These are phyloP conservation scores for Neoascia interrupta DNA, from an alignment of 2,888 invertebrate species.

Conservation along the genomic window DNA sequence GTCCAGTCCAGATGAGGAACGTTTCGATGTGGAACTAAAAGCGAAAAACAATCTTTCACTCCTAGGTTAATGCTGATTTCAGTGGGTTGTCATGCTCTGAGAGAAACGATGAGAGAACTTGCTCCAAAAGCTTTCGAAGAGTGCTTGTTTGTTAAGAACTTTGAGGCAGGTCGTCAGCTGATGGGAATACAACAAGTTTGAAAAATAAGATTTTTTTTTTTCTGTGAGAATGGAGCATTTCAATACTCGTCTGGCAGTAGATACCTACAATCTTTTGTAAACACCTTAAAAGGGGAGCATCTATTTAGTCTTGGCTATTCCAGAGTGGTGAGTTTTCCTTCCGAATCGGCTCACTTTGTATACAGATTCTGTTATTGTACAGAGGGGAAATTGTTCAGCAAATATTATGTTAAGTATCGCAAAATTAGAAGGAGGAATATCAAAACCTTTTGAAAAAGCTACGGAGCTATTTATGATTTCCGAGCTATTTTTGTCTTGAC, in stretches of 20 bases:
- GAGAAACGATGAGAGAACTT: background rate
- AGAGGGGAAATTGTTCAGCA: background rate
- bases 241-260: background rate
- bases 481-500: no score
- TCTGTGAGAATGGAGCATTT: background rate
- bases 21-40: no score
- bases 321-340: slow-evolving; percentile 5
- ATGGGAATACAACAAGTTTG: background rate
- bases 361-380: background rate
- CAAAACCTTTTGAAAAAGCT: no score
- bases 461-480: no score
- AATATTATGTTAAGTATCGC: no score
- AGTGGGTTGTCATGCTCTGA: slow-evolving; percentile 5
- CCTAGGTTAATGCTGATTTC: no score
- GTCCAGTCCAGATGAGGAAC: no score
- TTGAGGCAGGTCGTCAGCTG: slow-evolving; percentile 2
- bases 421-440: no score
- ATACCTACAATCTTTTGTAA: background rate
- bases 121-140: slow-evolving; percentile 21
- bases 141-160: background rate
- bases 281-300: background rate
- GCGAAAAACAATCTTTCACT: no score
- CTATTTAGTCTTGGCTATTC: no score
- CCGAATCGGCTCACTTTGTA: slow-evolving; percentile 4
- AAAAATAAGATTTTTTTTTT: background rate